These are phyloP conservation scores for Apocrypta bakeri DNA, from an alignment of 1,140 invertebrate genomes.

Conservation along the genomic window DNA sequence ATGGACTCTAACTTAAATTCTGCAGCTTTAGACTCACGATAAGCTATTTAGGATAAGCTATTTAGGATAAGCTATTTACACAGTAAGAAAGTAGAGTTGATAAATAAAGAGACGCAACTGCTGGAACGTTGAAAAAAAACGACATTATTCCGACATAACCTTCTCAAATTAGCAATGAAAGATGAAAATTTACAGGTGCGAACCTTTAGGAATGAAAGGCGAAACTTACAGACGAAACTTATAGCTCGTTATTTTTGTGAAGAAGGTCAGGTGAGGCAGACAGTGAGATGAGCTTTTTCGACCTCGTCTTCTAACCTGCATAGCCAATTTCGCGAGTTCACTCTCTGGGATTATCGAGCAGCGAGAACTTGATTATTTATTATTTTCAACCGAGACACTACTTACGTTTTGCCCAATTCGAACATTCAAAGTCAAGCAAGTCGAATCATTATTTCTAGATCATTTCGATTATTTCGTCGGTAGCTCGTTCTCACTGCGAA, in stretches of 20 bases:
- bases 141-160: slow-evolving; percentile 9
- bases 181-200: not conserved
- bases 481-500: slow-evolving; percentile 2
- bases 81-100: too few relatives aligned
- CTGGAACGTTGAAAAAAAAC: too few relatives aligned
- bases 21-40: too few relatives aligned
- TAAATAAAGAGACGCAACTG: too few relatives aligned
- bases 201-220: too few relatives aligned
- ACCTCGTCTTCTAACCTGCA: not conserved
- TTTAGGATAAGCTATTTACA: too few relatives aligned
- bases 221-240: not conserved
- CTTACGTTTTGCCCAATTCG: not conserved
- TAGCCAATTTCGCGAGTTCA: not conserved
- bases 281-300: not conserved
- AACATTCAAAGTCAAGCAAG: not conserved
- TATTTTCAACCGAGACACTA: not conserved
- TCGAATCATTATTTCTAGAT: slow-evolving; percentile 27
- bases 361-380: not conserved
- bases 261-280: slow-evolving; percentile 36
- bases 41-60: too few relatives aligned
- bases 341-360: not conserved
- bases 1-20: too few relatives aligned
- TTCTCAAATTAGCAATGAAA: not conserved
- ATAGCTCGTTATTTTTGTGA: slow-evolving; percentile 15
- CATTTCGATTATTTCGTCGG: not conserved